Evolutionary conservation across 2,113 vertebrate species (phyloP).

Genomic region (Anoplopoma fimbria): DNA sequence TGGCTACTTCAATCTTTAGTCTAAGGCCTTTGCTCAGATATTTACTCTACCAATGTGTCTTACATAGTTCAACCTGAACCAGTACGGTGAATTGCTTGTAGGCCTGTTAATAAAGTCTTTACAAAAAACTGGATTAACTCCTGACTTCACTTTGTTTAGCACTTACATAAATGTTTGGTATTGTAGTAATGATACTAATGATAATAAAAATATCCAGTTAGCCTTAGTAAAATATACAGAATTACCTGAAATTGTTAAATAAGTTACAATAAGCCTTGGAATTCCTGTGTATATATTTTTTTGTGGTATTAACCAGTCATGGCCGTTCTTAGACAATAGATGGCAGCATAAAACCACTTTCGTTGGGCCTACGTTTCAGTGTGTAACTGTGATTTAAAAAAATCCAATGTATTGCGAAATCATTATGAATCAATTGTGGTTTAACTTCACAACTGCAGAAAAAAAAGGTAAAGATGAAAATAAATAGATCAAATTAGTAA

Average conservation of each 20-base stretch:
- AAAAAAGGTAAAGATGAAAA: background rate
- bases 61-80: background rate
- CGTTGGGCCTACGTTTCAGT: background rate
- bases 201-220: background rate
- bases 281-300: background rate
- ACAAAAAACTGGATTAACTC: background rate
- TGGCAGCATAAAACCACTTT: slow-evolving; percentile 64
- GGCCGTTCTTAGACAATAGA: slow-evolving; percentile 39
- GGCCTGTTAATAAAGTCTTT: background rate
- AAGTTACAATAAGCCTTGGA: too few species aligned
- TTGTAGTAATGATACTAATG: background rate
- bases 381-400: background rate
- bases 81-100: background rate
- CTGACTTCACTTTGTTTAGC: background rate
- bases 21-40: background rate
- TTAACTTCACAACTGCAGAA: background rate
- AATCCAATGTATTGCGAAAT: background rate
- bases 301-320: background rate
- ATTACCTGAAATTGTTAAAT: background rate
- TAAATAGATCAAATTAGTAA: background rate
- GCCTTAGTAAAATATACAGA: background rate
- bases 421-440: background rate
- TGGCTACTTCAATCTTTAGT: background rate
- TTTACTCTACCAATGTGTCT: background rate
- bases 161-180: background rate